A percentile compares a stretch with the other conserved stretches of the same genome.
Evolutionary conservation across 2,888 invertebrate species (phyloP).

Genomic region (Lasius fuliginosus): DNA sequence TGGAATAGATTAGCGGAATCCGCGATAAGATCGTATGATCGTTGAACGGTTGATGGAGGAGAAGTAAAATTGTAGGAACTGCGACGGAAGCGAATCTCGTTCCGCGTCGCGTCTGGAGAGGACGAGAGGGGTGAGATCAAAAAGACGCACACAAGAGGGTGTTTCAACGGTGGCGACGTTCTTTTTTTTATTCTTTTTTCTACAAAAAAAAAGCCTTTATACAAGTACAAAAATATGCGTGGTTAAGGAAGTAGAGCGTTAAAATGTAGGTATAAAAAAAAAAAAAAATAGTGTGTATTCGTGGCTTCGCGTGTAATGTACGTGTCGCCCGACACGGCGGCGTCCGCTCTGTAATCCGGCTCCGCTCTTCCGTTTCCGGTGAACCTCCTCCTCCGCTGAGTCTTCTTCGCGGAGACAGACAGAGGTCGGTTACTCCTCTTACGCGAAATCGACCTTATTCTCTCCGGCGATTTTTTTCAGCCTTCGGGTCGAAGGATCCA

Average conservation of each 20-base stretch:
- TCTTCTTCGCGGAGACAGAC: background rate
- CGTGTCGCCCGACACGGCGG: constrained; percentile 63
- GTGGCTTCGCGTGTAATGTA: constrained; percentile 76
- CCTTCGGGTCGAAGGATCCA: background rate
- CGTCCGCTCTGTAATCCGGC: constrained; percentile 56
- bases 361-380: constrained; percentile 18
- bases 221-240: constrained; percentile 85
- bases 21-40: constrained; percentile 26
- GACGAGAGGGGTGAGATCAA: background rate
- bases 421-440: no score
- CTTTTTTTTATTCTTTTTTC: constrained; percentile 83
- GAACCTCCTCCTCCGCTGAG: background rate
- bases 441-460: background rate
- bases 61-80: constrained; percentile 67
- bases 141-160: constrained; percentile 16
- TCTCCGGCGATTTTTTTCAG: background rate
- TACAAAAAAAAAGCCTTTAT: constrained; percentile 86
- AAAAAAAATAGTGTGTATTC: constrained; percentile 81
- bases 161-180: constrained; percentile 85
- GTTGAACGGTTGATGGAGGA: constrained; percentile 42
- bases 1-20: background rate
- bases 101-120: background rate
- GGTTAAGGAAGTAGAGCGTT: constrained; percentile 79
- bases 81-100: constrained; percentile 22
- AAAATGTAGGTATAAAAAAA: constrained; percentile 76